Evolutionary conservation across 2,113 vertebrate genomes (phyloP).

Genomic region (Ctenodactylus gundi): DNA sequence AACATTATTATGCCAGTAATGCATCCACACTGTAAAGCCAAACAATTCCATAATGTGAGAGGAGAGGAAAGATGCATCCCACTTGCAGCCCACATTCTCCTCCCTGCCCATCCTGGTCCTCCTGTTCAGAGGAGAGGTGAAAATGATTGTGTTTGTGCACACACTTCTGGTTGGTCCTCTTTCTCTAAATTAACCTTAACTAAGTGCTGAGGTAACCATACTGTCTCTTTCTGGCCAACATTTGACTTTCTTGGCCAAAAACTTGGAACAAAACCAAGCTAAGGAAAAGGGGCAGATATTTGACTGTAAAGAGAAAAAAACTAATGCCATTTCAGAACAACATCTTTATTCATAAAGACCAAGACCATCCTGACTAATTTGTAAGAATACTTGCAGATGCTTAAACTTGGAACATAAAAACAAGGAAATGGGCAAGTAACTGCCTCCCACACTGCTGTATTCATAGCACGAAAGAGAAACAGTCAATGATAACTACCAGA

Average conservation of each 20-base stretch:
- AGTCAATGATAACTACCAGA: background rate
- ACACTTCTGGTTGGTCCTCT: background rate
- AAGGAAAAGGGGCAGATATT: background rate
- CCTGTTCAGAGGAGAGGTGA: background rate
- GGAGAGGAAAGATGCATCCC: background rate
- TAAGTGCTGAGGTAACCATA: background rate
- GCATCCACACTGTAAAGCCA: background rate
- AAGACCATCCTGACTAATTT: slow-evolving; percentile 13
- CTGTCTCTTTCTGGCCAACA: background rate
- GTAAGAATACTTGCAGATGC: slow-evolving; percentile 53
- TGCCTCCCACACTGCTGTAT: background rate
- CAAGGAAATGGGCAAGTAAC: background rate
- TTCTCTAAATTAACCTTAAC: background rate
- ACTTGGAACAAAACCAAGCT: background rate
- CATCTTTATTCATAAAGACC: slow-evolving; percentile 52
- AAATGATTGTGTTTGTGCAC: accelerated
- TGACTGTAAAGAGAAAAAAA: background rate
- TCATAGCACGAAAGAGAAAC: background rate
- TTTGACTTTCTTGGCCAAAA: background rate
- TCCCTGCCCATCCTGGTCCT: background rate
- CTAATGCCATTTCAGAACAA: background rate
- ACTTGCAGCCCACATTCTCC: background rate
- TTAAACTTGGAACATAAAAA: background rate
- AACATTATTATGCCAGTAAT: background rate
- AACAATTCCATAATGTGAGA: background rate